Base-by-base conservation (phyloP, 2,888 invertebrate species). In the Cerceris ruficornis region DNA sequence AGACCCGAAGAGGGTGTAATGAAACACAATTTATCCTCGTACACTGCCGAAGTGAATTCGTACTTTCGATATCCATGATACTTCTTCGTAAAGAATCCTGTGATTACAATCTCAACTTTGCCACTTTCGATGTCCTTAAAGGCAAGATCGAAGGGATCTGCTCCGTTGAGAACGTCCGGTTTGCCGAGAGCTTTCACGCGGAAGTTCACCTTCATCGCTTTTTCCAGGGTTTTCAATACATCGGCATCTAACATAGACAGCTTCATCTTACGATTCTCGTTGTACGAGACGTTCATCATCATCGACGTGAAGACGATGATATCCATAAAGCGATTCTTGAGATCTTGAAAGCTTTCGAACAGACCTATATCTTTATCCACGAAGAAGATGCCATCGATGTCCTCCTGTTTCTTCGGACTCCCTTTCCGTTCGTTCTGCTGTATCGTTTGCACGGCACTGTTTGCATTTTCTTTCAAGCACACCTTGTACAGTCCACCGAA, bases 11-110 rank as follows among this genome's bases (percentile, higher is more conserved):
- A 79, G 0, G 81, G 87, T 7, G 83, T 82, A 6, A 89, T 70
- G 13, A 90, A 72, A 52, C 89, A 90, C 2, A 88, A 15, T 59
- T 80, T 85, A 64, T 89, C 89, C 7, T 86, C 77, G 15, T 73
- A 79, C 7, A 88, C 42, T 0, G 83, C 68, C 0, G 65, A 41
- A 0, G 86, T 88, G 28, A 88, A 89, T 11, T 83, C 80, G 14
- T 82, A 84, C 0, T 43, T 6, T 1, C 43, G 52, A n/a, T 70
- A 67, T 0, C 62, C 54, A 0, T 17, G 13, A 64, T 90, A 90
- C 0, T 11, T 0, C 46, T 87, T 86, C 2, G 68, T 39, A 15
- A 90, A 88, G 66, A 81, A 88, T 0, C 80, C 77, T 1, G 86
- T 88, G 7, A 88, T 55, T 0, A 86, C 58, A 13, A 88, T 46